Conservation (phyloP, 2,888 invertebrate genomes). For the Dascillus cervinus region DNA sequence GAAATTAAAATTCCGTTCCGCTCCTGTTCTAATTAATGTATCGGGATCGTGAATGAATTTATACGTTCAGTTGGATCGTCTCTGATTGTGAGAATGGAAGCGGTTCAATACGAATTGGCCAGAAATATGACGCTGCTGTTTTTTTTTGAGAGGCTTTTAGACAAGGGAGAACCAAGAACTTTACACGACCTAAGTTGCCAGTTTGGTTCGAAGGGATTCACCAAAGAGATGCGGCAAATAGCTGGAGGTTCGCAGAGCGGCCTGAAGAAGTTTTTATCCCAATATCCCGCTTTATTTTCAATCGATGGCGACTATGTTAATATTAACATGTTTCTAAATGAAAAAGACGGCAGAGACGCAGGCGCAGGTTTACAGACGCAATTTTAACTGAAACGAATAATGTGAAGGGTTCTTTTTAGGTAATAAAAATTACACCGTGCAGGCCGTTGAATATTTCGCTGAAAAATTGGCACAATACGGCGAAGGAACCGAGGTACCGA, state of each 20-base stretch:
- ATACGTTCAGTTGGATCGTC: slow-evolving; percentile 1
- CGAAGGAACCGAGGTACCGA: slow-evolving; percentile 91
- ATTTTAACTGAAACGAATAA: neutral
- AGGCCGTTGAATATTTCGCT: slow-evolving; percentile 96
- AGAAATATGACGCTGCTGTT: slow-evolving; percentile 94
- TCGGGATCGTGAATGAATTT: neutral
- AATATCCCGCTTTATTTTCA: slow-evolving; percentile 93
- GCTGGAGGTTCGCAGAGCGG: slow-evolving; percentile 94
- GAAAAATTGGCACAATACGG: slow-evolving; percentile 93
- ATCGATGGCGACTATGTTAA: slow-evolving; percentile 90
- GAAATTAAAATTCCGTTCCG: no score
- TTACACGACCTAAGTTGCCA: slow-evolving; percentile 97
- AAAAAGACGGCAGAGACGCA: slow-evolving; percentile 46
- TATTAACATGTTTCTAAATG: slow-evolving; percentile 71
- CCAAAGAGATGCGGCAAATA: slow-evolving; percentile 96
- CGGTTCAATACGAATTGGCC: slow-evolving; percentile 88
- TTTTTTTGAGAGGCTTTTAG: slow-evolving; percentile 96
- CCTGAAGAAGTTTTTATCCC: slow-evolving; percentile 90
- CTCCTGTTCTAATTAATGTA: neutral
- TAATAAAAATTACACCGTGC: slow-evolving; percentile 85
- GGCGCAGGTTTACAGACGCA: slow-evolving; percentile 5
- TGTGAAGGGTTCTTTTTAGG: slow-evolving; percentile 37
- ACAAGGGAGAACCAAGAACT: slow-evolving; percentile 91
- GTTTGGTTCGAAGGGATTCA: slow-evolving; percentile 98
- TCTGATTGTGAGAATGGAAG: slow-evolving; percentile 60